Evolutionary conservation across 2,113 vertebrate genomes (phyloP), one percentile per base, ranked within the genome.

Genomic region (Lontra canadensis): DNA sequence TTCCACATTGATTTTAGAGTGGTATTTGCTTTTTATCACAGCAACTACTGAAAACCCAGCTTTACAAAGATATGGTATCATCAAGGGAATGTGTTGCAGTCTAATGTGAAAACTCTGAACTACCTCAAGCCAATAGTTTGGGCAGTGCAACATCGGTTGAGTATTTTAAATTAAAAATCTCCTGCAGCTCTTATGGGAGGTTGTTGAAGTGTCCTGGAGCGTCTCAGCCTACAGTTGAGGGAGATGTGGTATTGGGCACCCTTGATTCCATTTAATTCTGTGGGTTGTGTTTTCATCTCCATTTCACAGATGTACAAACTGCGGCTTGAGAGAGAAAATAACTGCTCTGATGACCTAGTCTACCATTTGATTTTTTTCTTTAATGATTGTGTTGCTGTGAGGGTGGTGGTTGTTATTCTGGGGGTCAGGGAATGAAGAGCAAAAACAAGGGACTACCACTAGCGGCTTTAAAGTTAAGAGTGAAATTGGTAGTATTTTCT

Each of bases 401-500:
- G 47, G 26, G 31, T 52, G 49, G 52, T 74, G 13, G 61, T 29
- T 69, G 7, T 73, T 88, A 21, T 44, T 94, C 80, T 31, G 23
- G 21, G 21, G 14, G 6, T n/a, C 44, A 44, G 13, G 49, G 1
- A 84, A 67, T 74, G n/a, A 84, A 83, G 36, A 92, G 0, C 17
- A 31, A 76, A 96, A 94, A 81, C 34, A 76, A 81, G 71, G 26
- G 29, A 52, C 42, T 96, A 21, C 14, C 11, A 23, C 2, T 80
- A 44, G 49, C 39, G 65, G 12, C 42, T 59, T 84, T 44, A 67
- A 55, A 95, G 36, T 88, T 89, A 52, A 87, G 81, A 52, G 11
- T 93, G 57, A 81, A 52, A 79, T 31, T 80, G 42, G 82, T 67
- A 55, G 42, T n/a, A 23, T 83, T 95, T 94, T 92, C 86, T 92